Evolutionary conservation across 2,113 vertebrate species (phyloP), one percentile per base, ranked within the genome.

Genomic region (Dipodomys ordii): DNA sequence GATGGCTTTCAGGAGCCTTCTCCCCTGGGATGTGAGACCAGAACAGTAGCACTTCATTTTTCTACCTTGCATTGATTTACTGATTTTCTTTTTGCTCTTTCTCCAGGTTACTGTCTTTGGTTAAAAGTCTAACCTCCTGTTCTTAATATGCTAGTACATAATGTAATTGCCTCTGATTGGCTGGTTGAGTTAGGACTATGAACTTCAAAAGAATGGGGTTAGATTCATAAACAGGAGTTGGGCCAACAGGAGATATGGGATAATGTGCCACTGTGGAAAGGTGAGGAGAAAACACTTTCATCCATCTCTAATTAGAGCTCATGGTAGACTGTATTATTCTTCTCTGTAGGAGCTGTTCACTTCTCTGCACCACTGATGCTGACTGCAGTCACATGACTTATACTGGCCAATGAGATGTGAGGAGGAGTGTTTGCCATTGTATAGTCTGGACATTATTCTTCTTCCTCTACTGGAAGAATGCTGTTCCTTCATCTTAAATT

Each of bases 11-110:
- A 88, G 8, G 49, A 86, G 65, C 49, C 72, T 74, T 71, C 72
- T 90, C 94, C 68, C 79, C 25, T 2, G 95, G 87, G 96, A 88
- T 23, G 3, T 2, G 35, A 88, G 87, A 83, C 91, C 81, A 96
- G 87, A 79, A 68, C 83, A 79, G 67, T 72, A 64, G 76, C 57
- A 6, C 28, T 3, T 6, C 6, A 18, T 35, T 83, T 96, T 80
- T 86, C 81, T 92, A 79, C 67, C 79, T 65, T 62, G 60, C 8
- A 28, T 87, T 78, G 64, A 25, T 30, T 95, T 94, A 68, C 18
- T 68, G 65, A 60, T 44, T 91, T 93, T 57, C 88, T 77, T 96
- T 94, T 88, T 94, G 90, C 88, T 93, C 86, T 86, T 73, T 94
- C 46, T 91, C 57, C 71, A 67, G 35, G 7, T n/a, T 73, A 91